Evolutionary conservation across 2,888 invertebrate species (phyloP).

Genomic region (Drosophila ezoana): DNA sequence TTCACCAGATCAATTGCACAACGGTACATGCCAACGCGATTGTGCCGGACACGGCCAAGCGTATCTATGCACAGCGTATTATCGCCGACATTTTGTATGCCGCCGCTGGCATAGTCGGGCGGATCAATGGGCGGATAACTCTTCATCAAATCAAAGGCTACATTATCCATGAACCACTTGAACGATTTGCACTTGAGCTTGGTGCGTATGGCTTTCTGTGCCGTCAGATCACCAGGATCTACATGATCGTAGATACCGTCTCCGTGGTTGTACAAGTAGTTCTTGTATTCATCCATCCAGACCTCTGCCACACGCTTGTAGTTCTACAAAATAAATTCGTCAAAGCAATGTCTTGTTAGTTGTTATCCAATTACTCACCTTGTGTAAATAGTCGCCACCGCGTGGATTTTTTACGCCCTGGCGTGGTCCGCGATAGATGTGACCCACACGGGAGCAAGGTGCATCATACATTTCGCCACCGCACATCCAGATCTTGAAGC

Average conservation of each 20-base stretch:
- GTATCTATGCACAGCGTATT: slow-evolving; percentile 91
- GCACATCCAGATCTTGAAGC: slow-evolving; percentile 99
- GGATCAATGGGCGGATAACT: slow-evolving; percentile 97
- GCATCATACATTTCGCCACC: slow-evolving; percentile 97
- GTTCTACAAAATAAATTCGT: slow-evolving; percentile 87
- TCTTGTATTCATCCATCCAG: slow-evolving; percentile 99
- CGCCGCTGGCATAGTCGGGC: slow-evolving; percentile 91
- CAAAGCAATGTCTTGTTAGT: background rate
- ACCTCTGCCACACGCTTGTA: slow-evolving; percentile 97
- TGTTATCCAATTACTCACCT: slow-evolving; percentile 27
- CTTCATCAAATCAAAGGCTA: slow-evolving; percentile 95
- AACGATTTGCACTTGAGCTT: slow-evolving; percentile 95
- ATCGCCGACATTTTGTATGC: slow-evolving; percentile 88
- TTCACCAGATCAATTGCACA: slow-evolving; percentile 77
- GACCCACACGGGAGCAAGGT: slow-evolving; percentile 96
- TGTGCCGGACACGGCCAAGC: slow-evolving; percentile 85
- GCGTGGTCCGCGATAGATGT: slow-evolving; percentile 91
- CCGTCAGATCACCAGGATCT: slow-evolving; percentile 92
- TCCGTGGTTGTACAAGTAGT: slow-evolving; percentile 92
- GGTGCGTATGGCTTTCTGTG: slow-evolving; percentile 91
- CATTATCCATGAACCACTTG: slow-evolving; percentile 97
- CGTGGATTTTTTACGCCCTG: slow-evolving; percentile 97
- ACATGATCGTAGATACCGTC: slow-evolving; percentile 90
- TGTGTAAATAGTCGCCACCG: slow-evolving; percentile 91
- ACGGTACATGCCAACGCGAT: slow-evolving; percentile 81